Evolutionary conservation across 2,113 vertebrate genomes (phyloP).

Genomic region (Guaruba guarouba): DNA sequence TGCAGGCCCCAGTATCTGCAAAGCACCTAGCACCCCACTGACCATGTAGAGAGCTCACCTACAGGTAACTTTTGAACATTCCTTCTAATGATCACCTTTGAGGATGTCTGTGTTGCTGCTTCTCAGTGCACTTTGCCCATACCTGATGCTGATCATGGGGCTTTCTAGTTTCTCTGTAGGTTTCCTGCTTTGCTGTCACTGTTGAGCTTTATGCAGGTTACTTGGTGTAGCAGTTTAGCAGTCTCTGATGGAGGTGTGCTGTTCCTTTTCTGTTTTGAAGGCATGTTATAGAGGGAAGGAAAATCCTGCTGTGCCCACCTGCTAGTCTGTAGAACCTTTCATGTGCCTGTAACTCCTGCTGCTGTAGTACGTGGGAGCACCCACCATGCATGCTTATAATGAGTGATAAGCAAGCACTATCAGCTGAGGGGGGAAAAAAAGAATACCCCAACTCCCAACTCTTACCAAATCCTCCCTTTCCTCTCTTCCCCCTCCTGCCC

Average conservation of each 20-base stretch:
- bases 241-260: neutral
- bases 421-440: neutral
- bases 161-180: neutral
- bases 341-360: neutral
- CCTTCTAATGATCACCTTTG: fast-evolving
- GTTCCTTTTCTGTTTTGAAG: neutral
- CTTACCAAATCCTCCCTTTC: neutral
- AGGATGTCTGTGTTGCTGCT: neutral
- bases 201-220: neutral
- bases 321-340: neutral
- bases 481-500: too few species aligned
- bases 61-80: neutral
- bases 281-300: neutral
- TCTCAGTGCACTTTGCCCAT: fast-evolving
- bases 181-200: neutral
- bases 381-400: fast-evolving
- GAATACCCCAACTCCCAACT: neutral
- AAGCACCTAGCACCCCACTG: fast-evolving
- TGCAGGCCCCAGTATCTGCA: fast-evolving
- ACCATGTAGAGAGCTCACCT: fast-evolving
- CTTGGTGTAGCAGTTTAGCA: too few species aligned
- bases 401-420: neutral
- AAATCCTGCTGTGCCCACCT: neutral
- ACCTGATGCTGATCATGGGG: fast-evolving
- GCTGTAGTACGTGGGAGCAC: neutral